Evolutionary conservation across 2,888 invertebrate genomes (phyloP), one percentile per base, ranked within the genome.

Genomic region (Drosophila buzzatii): DNA sequence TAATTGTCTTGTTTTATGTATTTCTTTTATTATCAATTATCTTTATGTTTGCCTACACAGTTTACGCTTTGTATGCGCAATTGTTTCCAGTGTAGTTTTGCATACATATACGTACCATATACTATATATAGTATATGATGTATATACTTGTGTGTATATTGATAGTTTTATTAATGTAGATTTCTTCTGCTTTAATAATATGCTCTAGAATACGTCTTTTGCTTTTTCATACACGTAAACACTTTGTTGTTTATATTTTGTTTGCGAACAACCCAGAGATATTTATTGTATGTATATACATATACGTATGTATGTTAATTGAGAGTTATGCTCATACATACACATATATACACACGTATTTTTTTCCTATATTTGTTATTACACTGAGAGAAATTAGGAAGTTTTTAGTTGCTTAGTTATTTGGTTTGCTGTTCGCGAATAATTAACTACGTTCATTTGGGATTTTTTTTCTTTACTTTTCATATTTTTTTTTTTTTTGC

Each of bases 321-420:
- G 44, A 44, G 23, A 44, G 44, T 44, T 44, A 20, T 44, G 44
- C 20, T 44, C 44, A 27, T 27, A 27, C 23, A 47, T 8, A 27
- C n/a, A 9, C 31, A 49, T 49, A 27, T 47, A n/a, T n/a, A n/a
- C n/a, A n/a, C n/a, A n/a, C n/a, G n/a, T n/a, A n/a, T n/a, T n/a
- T n/a, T n/a, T n/a, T n/a, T n/a, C n/a, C n/a, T n/a, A n/a, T n/a
- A n/a, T n/a, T n/a, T n/a, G n/a, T 49, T 7, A 33, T 31, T 92
- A 91, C 91, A 92, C 92, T 92, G 92, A 92, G 92, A 92, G 89
- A 92, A 91, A 92, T 88, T 91, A 92, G 92, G 92, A 92, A 92
- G 92, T 92, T 75, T 70, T 73, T 73, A 76, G 63, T 72, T 65
- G 52, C 49, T 67, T 42, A 66, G 61, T 77, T 72, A 55, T 65